Evolutionary conservation across 2,888 invertebrate genomes (phyloP), one percentile per base, ranked within the genome.

Genomic region (Trissolcus brochymenae): DNA sequence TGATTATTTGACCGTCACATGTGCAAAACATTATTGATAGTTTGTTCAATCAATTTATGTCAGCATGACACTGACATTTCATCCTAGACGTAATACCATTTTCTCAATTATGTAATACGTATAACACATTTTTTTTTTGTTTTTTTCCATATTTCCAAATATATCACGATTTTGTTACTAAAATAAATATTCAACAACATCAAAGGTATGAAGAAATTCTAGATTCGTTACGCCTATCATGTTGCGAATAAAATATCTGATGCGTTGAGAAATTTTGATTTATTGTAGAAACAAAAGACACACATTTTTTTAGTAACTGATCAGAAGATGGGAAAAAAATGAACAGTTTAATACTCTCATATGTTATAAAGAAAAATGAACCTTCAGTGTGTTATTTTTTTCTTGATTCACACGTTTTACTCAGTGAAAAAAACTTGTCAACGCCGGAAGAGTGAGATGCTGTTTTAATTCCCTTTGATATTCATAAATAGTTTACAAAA

Each of bases 201-300:
- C 51, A 43, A 50, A 56, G 56, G 9, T 56, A 19, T 9, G 46
- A 40, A 43, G 71, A 71, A 71, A 71, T 59, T 64, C 57, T 55
- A 71, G 71, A 71, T 55, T 64, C 40, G 62, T 56, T 40, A 55
- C 25, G 25, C 50, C 9, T 62, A 71, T 71, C 71, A 11, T 29
- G 16, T 71, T 55, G 43, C 71, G 51, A 46, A 62, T 71, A 51
- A 71, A 71, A 40, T 46, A 71, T 64, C 49, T 56, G 56, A 53
- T 16, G 35, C 35, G 16, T 19, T 41, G 14, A 55, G n/a, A 46
- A 46, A 46, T 11, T 46, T 46, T 46, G 35, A 35, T 11, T 46
- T 46, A 46, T 46, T 7, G 11, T 16, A 11, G 9, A 35, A 35
- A 35, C 2, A 35, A 2, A 9, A 35, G 9, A 35, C 29, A 29